A percentile compares a stretch with the other conserved stretches of the same genome.
Evolutionary conservation across 2,888 invertebrate genomes (phyloP).

Genomic region (Limenitis camilla): DNA sequence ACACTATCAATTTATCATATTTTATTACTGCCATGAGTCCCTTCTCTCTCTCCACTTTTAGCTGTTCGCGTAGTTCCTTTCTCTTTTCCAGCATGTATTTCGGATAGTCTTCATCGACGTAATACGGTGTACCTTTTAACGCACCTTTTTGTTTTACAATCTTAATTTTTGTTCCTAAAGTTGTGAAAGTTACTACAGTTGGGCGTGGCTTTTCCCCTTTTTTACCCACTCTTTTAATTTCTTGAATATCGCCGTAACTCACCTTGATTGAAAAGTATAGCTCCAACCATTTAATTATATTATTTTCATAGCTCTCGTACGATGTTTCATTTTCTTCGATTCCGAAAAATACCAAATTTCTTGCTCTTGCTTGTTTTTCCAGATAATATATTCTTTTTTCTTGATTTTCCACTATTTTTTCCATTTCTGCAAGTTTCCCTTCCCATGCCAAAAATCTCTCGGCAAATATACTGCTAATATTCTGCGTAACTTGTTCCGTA

Average conservation of each 20-base stretch:
- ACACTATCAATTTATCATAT: constrained; percentile 24
- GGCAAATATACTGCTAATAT: neutral
- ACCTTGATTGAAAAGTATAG: neutral
- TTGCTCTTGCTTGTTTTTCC: neutral
- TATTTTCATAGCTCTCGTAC: neutral
- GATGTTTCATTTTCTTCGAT: neutral
- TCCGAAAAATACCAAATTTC: neutral
- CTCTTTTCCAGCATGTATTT: constrained; percentile 20
- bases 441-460: neutral
- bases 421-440: neutral
- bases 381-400: neutral
- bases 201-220: neutral
- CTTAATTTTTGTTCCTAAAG: constrained; percentile 14
- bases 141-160: constrained; percentile 14
- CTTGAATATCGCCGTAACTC: neutral
- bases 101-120: constrained; percentile 22
- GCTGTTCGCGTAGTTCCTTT: constrained; percentile 19
- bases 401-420: neutral
- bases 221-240: neutral
- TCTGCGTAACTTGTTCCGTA: constrained; percentile 2
- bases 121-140: constrained; percentile 16
- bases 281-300: neutral
- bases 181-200: neutral
- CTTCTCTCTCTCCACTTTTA: constrained; percentile 18
- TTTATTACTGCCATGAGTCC: constrained; percentile 22